Evolutionary conservation across 2,888 invertebrate species (phyloP), one percentile per base, ranked within the genome.

Genomic region (Petrolisthes manimaculis): DNA sequence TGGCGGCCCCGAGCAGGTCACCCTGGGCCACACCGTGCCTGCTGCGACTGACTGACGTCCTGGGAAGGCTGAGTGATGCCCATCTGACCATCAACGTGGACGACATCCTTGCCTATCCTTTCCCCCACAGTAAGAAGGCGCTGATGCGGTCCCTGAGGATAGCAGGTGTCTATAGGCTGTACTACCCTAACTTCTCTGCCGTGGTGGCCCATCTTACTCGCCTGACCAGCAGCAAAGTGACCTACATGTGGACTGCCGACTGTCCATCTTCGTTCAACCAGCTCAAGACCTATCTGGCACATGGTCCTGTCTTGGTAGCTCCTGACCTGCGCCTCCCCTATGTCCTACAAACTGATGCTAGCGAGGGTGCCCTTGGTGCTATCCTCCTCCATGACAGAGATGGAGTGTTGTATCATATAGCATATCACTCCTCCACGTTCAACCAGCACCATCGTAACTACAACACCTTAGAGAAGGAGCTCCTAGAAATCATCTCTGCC

Each of bases 21-120:
- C 83, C 71, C 4, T 83, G 83, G 83, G 83, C 83, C 24, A 71
- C 83, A n/a, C 83, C 83, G 8, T 71, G 83, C 67, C 71, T 83
- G 3, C 54, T 83, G 4, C 5, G 54, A 54, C 14, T 79, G 14
- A 54, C 9, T 54, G 18, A 9, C 18, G 71, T 71, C 18, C 14
- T 71, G 71, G n/a, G 21, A n/a, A 14, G n/a, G 21, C 71, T 71
- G 71, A 1, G 71, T n/a, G 71, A n/a, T 6, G 71, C 78, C n/a
- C 14, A 51, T 18, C 21, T 82, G 37, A 81, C 81, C 3, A 24
- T 61, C 24, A 81, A 82, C 51, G 51, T 82, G 12, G 81, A 82
- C 14, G 69, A 67, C 61, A 82, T 82, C 81, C 56, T 82, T 8
- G 54, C 21, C 9, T 69, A 67, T 4, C 69, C 69, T 18, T 8